Base-by-base conservation (phyloP, 2,888 invertebrate species). In the Pachliopta kotzebuea region DNA sequence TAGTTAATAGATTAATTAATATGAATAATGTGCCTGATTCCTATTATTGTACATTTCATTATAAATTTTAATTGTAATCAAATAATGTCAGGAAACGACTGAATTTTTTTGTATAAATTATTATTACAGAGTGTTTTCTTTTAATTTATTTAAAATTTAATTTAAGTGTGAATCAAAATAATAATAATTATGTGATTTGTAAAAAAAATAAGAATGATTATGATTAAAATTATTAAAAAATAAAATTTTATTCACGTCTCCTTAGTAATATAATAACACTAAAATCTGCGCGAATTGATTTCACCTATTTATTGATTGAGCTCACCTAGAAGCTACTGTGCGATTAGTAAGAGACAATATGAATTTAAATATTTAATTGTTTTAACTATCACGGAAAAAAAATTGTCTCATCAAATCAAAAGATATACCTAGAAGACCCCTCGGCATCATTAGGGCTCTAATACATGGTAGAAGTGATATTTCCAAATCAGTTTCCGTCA, bases 121-220 rank as follows among this genome's bases (percentile, higher is more conserved):
- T 90, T 88, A 84, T 61, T 65, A 61, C 90, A 88, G 85, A 83
- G 86, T 88, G 86, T 90, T 87, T 86, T 86, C 80, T 79, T 84
- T 87, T 88, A 88, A 90, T 89, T 91, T 90, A 88, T 88, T 90
- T 84, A 84, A 87, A 90, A 87, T 80, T 84, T 85, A 75, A 85
- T 84, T 86, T 90, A 88, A 88, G 91, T 85, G 88, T 89, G 89
- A 88, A 89, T 90, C 88, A 79, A 83, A 81, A 85, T 90, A 88
- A 89, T 87, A 85, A 84, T 88, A 86, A 90, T 90, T 88, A 90
- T 90, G 90, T 89, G 90, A 90, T 90, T 37, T 90, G 85, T 88
- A 88, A 86, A 87, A 83, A 85, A 85, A 85, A 84, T 88, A 87
- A 88, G 83, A 85, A 88, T 88, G 86, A 86, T 85, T 86, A 89